A percentile compares a stretch with the other conserved stretches of the same genome.
Conservation (phyloP, 2,797 vertebrate species). For the Poecilia picta region DNA sequence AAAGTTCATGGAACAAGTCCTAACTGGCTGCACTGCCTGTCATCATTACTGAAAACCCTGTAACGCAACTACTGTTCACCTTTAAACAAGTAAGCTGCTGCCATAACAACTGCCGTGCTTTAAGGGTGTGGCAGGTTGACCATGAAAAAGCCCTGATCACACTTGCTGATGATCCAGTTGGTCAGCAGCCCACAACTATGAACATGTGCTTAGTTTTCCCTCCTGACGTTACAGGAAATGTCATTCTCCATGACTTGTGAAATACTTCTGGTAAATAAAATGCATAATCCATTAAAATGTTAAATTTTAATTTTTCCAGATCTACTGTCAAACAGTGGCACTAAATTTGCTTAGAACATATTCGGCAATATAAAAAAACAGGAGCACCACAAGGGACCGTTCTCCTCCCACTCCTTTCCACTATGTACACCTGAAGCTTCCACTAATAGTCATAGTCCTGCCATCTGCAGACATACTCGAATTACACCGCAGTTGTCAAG, state of each 20-base stretch:
- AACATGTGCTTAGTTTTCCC: not conserved
- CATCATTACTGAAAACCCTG: no score
- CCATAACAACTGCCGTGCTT: no score
- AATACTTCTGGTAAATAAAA: not conserved
- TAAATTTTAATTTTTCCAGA: not conserved
- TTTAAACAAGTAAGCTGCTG: no score
- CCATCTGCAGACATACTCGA: not conserved
- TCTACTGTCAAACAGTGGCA: not conserved
- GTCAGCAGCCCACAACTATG: not conserved
- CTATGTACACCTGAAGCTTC: not conserved
- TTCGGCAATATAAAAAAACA: not conserved
- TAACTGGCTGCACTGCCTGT: no score
- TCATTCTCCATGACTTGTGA: not conserved
- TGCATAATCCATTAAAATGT: not conserved
- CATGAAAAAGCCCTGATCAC: no score
- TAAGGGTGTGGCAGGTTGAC: no score
- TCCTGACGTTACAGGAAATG: no score
- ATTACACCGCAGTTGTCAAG: not conserved
- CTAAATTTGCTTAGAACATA: not conserved
- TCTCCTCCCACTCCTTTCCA: not conserved
- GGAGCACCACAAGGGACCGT: not conserved
- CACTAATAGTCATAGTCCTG: not conserved
- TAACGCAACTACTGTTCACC: no score
- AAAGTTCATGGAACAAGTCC: no score
- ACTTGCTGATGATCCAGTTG: not conserved